phyloP scores from a whole-genome alignment of 64 coral and sea anemone genomes.

The Trachythela sp. region DNA sequence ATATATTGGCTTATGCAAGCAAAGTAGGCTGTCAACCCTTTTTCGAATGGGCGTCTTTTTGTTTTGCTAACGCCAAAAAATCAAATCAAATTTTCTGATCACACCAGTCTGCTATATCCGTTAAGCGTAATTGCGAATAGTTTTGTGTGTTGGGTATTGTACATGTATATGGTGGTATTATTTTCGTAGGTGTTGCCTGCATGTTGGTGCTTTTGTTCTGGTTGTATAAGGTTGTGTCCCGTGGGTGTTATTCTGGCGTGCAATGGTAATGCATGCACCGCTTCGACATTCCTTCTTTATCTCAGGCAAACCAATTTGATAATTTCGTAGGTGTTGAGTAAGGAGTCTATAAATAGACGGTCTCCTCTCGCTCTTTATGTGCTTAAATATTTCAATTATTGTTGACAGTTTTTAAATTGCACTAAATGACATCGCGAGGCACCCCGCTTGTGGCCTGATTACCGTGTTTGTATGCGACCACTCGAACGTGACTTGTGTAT shows the following conservation, averaged over 20 bases:
- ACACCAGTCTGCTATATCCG: neutral
- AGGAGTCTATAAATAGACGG: neutral
- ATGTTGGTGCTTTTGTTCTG: neutral
- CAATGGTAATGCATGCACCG: neutral
- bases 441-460: neutral
- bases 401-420: conserved; percentile 19
- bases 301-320: neutral
- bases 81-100: neutral
- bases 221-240: neutral
- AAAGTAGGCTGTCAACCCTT: neutral
- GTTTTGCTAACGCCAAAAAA: neutral
- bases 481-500: conserved; percentile 6
- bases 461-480: neutral
- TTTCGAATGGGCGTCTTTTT: neutral
- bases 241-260: neutral
- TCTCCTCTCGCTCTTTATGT: neutral
- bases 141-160: neutral
- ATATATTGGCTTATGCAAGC: neutral
- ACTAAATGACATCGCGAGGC: neutral
- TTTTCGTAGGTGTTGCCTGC: neutral
- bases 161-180: neutral
- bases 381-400: conserved; percentile 24
- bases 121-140: neutral
- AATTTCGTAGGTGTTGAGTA: conserved; percentile 2
- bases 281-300: conserved; percentile 22